Base-by-base conservation (phyloP, 1,140 invertebrate genomes). In the Drosophila parvula region DNA sequence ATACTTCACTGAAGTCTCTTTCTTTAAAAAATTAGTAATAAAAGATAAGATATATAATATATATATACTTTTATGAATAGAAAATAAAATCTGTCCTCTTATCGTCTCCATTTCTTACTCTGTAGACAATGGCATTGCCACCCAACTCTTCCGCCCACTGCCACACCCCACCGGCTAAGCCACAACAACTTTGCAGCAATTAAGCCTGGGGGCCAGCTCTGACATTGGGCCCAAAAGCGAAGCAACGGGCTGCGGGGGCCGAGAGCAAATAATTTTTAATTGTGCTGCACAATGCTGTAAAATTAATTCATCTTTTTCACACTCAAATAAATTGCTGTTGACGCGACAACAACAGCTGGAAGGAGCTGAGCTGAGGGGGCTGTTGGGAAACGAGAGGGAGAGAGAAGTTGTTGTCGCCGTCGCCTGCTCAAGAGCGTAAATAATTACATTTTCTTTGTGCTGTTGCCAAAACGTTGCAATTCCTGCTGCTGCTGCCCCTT, bases 241-340 rank as follows among this genome's bases (percentile, higher is more conserved):
- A 11, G 30, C 34, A 44, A 47, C 16, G 61, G 9, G 48, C 18
- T 3, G 50, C 14, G 48, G n/a, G 62, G 68, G 47, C n/a, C 14
- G 53, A 67, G 78, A 78, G 84, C 77, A 89, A 88, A 89, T 89
- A 89, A 89, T 89, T 89, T 86, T 89, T 89, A 89, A 89, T 89
- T 89, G 84, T 89, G 78, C 85, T 89, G 84, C 84, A 89, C 84
- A 89, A 89, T 89, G 84, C 84, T 89, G 84, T 89, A 89, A 89
- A 89, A 89, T 89, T 89, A 89, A 89, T 89, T 89, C 84, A 89
- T 89, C 84, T 89, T 89, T 89, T 89, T 89, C 84, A 89, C 84
- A 89, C 84, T 89, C 78, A 86, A 86, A 86, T 86, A 86, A 86
- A 86, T 86, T 86, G 83, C 83, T 86, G 83, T 86, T 88, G 83